Evolutionary conservation across 2,888 invertebrate species (phyloP).

Genomic region (Cryptophagus acutangulus): DNA sequence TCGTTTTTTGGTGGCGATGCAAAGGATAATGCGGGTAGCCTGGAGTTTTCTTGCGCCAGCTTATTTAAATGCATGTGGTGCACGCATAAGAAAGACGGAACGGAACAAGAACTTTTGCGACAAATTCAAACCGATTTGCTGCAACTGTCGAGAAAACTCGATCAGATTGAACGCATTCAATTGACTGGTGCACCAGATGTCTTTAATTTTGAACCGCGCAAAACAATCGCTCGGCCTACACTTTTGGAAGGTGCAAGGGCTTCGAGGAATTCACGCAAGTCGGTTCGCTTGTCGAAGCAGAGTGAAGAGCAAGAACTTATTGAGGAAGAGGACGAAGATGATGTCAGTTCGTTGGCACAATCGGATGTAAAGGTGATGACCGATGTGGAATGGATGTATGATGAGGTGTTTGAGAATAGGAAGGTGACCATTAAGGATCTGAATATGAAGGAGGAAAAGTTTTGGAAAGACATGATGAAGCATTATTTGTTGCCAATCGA

Average conservation of each 20-base stretch:
- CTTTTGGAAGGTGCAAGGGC: conserved; percentile 29
- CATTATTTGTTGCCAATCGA: conserved; percentile 72
- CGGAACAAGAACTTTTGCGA: conserved; percentile 47
- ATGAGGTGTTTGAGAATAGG: conserved; percentile 58
- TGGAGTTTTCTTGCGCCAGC: conserved; percentile 52
- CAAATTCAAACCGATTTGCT: conserved; percentile 41
- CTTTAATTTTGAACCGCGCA: conserved; percentile 6
- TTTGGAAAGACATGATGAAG: conserved; percentile 73
- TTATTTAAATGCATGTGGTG: conserved; percentile 55
- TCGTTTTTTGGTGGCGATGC: conserved; percentile 36
- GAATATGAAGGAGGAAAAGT: conserved; percentile 60
- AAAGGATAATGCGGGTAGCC: conserved; percentile 47
- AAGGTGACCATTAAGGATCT: conserved; percentile 64
- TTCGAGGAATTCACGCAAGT: conserved; percentile 25
- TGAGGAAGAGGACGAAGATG: conserved; percentile 10
- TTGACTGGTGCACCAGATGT: background rate
- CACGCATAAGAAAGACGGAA: conserved; percentile 46
- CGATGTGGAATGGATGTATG: conserved; percentile 61
- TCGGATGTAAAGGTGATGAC: conserved; percentile 42
- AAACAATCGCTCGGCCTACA: conserved; percentile 19
- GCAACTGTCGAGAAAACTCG: conserved; percentile 47
- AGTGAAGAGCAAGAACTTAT: background rate
- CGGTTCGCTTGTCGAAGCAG: conserved; percentile 8
- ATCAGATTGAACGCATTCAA: conserved; percentile 43
- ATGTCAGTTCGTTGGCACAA: conserved; percentile 52